Evolutionary conservation across 2,888 invertebrate genomes (phyloP).

Genomic region (Boloria euphrosyne): DNA sequence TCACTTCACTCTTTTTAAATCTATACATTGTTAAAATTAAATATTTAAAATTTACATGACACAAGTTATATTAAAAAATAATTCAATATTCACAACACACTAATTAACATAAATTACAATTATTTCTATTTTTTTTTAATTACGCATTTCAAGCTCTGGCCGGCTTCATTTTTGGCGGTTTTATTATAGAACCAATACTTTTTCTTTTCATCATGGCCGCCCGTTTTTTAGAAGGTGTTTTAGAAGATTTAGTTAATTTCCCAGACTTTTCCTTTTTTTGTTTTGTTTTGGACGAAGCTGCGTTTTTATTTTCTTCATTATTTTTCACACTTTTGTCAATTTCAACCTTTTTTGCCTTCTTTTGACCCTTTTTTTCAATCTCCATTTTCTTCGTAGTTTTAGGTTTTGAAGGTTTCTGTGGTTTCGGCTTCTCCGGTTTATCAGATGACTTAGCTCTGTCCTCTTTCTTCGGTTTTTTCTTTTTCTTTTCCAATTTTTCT

Average conservation of each 20-base stretch:
- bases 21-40: no score
- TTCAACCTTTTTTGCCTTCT: constrained; percentile 33
- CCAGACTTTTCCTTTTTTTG: constrained; percentile 34
- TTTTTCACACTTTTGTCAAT: constrained; percentile 14
- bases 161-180: constrained; percentile 73
- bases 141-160: constrained; percentile 26
- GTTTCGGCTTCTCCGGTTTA: constrained; percentile 31
- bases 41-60: no score
- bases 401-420: constrained; percentile 23
- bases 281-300: constrained; percentile 11
- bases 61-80: background rate
- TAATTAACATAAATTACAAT: background rate
- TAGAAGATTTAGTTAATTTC: constrained; percentile 36
- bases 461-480: constrained; percentile 39
- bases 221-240: constrained; percentile 58
- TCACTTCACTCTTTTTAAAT: no score
- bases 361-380: constrained; percentile 33
- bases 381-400: constrained; percentile 31
- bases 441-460: constrained; percentile 17
- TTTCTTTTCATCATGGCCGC: constrained; percentile 59
- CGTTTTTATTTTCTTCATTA: constrained; percentile 17
- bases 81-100: background rate
- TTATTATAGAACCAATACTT: constrained; percentile 69
- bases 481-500: constrained; percentile 44
- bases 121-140: background rate